Conservation (phyloP, 2,797 vertebrate genomes). For the Loriculus beryllinus region DNA sequence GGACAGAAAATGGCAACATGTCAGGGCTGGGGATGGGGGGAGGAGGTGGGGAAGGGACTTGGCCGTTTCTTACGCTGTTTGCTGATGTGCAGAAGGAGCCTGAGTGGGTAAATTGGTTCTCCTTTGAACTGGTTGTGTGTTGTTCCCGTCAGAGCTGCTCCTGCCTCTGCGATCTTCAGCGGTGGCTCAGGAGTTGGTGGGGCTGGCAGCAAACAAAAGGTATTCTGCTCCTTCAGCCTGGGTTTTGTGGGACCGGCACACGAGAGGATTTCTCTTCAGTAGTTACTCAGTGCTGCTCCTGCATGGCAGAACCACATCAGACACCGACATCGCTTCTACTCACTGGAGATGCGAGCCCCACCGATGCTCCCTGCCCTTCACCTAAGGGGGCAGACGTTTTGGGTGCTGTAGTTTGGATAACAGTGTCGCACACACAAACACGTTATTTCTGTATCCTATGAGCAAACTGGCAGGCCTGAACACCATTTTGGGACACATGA, state of each 20-base stretch:
- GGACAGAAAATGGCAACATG: slow-evolving; percentile 32
- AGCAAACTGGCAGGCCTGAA: background rate
- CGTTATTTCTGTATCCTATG: background rate
- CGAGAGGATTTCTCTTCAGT: background rate
- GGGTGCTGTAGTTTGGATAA: fast-evolving
- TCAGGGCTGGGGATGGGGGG: background rate
- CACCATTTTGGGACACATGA: background rate
- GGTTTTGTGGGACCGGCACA: background rate
- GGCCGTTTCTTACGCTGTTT: background rate
- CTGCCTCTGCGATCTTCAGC: background rate
- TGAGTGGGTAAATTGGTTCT: background rate
- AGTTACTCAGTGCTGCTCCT: background rate
- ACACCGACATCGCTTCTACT: background rate
- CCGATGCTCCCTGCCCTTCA: background rate
- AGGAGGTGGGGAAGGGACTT: background rate
- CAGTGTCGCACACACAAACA: background rate
- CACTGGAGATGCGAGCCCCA: background rate
- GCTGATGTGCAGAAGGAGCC: background rate
- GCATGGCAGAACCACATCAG: background rate
- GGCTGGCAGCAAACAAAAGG: background rate
- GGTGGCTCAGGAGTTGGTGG: background rate
- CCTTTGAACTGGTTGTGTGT: background rate
- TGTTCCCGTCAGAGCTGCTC: background rate
- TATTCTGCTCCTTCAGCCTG: background rate
- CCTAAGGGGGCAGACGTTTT: background rate